Conservation (phyloP, 2,797 vertebrate genomes). For the Fundulus diaphanus region DNA sequence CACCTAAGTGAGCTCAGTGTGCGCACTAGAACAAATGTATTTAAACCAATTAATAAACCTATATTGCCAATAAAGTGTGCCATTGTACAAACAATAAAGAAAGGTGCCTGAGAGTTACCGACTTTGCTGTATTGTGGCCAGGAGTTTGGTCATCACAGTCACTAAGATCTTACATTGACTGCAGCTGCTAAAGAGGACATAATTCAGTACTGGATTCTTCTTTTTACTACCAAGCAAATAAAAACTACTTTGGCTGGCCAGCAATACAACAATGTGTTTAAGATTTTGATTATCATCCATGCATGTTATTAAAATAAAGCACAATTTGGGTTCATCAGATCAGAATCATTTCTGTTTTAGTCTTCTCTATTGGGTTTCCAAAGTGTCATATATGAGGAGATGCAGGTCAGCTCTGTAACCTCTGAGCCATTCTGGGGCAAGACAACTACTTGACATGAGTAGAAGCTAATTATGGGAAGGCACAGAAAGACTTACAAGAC, state of each 20-base stretch:
- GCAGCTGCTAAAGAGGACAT: background rate
- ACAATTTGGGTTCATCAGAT: background rate
- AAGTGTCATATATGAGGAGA: background rate
- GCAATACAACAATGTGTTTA: background rate
- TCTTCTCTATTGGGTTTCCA: background rate
- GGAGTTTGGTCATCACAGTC: too few relatives aligned
- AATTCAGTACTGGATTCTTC: background rate
- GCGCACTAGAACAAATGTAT: too few relatives aligned
- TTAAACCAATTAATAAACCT: too few relatives aligned
- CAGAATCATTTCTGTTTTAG: background rate
- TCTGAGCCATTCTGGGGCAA: background rate
- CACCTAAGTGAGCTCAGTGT: too few relatives aligned
- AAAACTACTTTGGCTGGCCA: background rate
- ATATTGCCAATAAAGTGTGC: too few relatives aligned
- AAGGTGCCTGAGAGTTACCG: too few relatives aligned
- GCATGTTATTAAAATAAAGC: background rate
- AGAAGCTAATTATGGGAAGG: background rate
- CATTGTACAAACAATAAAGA: too few relatives aligned
- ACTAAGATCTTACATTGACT: background rate
- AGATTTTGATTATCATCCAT: background rate
- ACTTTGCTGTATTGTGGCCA: too few relatives aligned
- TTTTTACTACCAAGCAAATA: background rate
- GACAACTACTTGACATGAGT: background rate
- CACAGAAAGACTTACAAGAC: background rate
- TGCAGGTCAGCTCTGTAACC: background rate